phyloP scores from a whole-genome alignment of 2,888 invertebrate genomes.

The Diplolepis rosae region DNA sequence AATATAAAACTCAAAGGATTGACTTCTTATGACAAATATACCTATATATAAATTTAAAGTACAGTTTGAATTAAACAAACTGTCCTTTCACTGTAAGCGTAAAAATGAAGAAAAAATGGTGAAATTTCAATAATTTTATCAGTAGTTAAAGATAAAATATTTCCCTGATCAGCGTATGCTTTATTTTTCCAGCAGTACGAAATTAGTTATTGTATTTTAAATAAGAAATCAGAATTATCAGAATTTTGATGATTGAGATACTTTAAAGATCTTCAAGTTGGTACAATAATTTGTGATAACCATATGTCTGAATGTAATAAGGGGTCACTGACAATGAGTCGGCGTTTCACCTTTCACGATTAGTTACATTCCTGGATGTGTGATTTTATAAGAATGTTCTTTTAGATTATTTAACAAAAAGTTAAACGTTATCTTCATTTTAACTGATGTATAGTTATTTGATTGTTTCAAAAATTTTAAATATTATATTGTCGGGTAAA shows the following conservation, averaged over 20 bases:
- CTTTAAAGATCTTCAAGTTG: background rate
- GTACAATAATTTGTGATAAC: constrained; percentile 6
- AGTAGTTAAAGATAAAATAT: background rate
- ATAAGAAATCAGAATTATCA: background rate
- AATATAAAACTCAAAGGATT: too few relatives aligned
- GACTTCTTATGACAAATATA: too few relatives aligned
- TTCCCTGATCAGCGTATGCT: background rate
- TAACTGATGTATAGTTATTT: too few relatives aligned
- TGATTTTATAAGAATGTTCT: background rate
- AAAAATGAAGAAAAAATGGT: background rate
- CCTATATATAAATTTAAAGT: too few relatives aligned
- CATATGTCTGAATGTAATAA: constrained; percentile 3
- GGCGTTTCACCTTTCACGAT: constrained; percentile 15
- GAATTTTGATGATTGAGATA: background rate
- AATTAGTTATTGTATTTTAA: background rate
- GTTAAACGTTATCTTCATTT: too few relatives aligned
- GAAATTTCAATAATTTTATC: background rate
- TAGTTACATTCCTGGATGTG: background rate
- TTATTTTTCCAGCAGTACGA: background rate
- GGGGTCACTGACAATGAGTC: constrained; percentile 25
- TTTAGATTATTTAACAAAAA: background rate
- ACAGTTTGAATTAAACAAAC: too few relatives aligned
- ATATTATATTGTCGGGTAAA: background rate
- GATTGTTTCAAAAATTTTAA: background rate
- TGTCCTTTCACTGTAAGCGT: too few relatives aligned